Base-by-base conservation (phyloP, 2,888 invertebrate species). In the Eupithecia subumbrata region DNA sequence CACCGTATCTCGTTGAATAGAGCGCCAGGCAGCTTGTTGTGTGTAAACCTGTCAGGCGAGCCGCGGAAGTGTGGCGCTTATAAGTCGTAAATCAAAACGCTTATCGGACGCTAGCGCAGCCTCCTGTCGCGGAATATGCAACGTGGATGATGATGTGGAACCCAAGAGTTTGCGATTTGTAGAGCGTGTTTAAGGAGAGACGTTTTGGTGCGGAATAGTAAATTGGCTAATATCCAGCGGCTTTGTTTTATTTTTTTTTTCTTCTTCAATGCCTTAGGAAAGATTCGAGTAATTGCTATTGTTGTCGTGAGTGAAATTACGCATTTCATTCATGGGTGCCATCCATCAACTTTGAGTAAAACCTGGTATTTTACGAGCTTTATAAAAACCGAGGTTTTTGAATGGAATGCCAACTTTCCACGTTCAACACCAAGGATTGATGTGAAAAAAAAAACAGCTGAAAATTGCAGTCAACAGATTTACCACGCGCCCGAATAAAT, bases 31-130 rank as follows among this genome's bases (percentile, higher is more conserved):
- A 76, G 71, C 73, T 76, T 73, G 74, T 77, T 72, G 77, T 73
- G 76, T 77, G 77, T 76, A 79, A 80, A 77, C 69, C 75, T 77
- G 80, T 76, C 79, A 76, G 76, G 71, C 86, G 84, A 89, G 87
- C 88, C 87, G 89, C 90, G 91, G 92, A 92, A 92, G 89, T 91
- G 88, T 90, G 88, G 88, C 89, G 88, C 90, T 92, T 90, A 90
- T 90, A 90, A 88, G 87, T 88, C 90, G 90, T 93, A 93, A 93
- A 93, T 93, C 92, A 92, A 88, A 81, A 79, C 85, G 91, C 91
- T 93, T 93, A 93, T 92, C 93, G 90, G 87, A 86, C 88, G 75
- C 78, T 80, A 77, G 80, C 75, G 76, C 82, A 85, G 82, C 84
- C 85, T 83, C 82, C 80, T 82, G 82, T 84, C 88, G 84, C 88